phyloP scores from a whole-genome alignment of 2,113 vertebrate genomes.

The Crypturellus undulatus region DNA sequence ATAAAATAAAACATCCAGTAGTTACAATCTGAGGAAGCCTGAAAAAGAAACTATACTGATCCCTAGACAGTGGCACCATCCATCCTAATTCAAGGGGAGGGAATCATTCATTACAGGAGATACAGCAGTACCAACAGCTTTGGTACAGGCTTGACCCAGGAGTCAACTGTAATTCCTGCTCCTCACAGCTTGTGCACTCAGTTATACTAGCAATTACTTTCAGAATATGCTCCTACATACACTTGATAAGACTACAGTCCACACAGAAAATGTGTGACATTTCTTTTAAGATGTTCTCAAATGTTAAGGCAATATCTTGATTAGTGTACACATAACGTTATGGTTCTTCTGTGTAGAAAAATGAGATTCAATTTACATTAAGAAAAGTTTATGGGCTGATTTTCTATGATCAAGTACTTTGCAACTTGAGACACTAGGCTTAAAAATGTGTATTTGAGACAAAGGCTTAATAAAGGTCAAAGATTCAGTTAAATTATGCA shows the following conservation, averaged over 20 bases:
- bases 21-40: neutral
- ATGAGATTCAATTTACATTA: neutral
- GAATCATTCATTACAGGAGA: neutral
- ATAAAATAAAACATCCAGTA: neutral
- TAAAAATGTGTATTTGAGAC: neutral
- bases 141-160: neutral
- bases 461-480: conserved; percentile 13
- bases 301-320: neutral
- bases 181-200: neutral
- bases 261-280: neutral
- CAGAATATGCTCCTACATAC: neutral
- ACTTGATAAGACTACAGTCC: neutral
- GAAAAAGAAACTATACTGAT: neutral
- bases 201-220: neutral
- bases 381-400: neutral
- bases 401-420: neutral
- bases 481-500: neutral
- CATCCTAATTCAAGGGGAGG: neutral
- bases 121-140: neutral
- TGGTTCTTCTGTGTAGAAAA: neutral
- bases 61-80: neutral
- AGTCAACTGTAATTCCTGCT: neutral
- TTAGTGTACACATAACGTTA: neutral
- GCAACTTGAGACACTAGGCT: neutral
- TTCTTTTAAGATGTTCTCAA: neutral